Evolutionary conservation across 2,888 invertebrate genomes (phyloP), one percentile per base, ranked within the genome.

Genomic region (Argyresthia albistria): DNA sequence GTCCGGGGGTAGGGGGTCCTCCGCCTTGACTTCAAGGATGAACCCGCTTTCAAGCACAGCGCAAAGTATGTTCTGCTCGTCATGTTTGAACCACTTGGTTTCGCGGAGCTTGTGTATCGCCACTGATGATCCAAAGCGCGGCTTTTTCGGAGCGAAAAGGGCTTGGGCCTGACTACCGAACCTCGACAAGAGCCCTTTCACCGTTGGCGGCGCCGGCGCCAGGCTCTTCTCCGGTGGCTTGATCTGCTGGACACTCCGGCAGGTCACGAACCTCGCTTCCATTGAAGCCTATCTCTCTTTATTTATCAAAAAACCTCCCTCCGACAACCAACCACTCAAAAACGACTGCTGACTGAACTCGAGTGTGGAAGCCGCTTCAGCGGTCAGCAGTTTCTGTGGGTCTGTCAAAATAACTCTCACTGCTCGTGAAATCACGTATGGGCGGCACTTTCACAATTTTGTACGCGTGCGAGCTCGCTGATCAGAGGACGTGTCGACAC

Each of bases 51-150:
- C 92, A 65, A 93, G 88, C 54, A 93, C 93, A 53, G 93, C 91
- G 73, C 92, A 92, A 60, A 93, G 88, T 62, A 93, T 91, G 64
- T 91, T 90, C 68, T 91, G 89, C 80, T 93, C 92, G 63, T 91
- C 91, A 60, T 91, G 90, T 60, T 89, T 89, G 70, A 93, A 93
- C 93, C 93, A 93, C 87, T 93, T 93, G 57, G 92, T 91, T 71
- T 93, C 92, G 58, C 92, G 87, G 60, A 92, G 81, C 68, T 92
- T 92, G 70, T 92, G 92, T 57, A 92, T 92, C 50, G 92, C 91
- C 43, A 92, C 91, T 51, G 91, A 91, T 57, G 91, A 91, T 56
- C 90, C 90, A 72, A 90, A 90, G 57, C 88, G 75, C 58, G 80
- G 82, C 63, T 88, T 88, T 64, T 88, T 88, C 52, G 82, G 84